Conservation (phyloP, 1,140 invertebrate species). For the Caenorhabditis remanei region DNA sequence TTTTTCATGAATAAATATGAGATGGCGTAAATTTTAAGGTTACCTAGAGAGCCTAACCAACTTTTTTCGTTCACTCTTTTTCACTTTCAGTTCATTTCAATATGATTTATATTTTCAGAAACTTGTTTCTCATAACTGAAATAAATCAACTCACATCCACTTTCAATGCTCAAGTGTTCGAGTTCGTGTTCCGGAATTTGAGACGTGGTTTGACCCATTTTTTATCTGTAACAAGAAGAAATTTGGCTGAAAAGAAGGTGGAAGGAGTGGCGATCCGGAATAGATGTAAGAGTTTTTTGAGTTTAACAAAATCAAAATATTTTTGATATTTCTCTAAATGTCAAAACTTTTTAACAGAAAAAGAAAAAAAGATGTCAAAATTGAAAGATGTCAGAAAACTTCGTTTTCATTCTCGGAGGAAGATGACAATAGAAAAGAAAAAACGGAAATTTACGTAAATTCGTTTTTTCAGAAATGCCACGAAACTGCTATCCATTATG, state of each 20-base stretch:
- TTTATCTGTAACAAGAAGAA: background rate
- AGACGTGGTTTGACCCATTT: conserved; percentile 67
- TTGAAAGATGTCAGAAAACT: conserved; percentile 14
- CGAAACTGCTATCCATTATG: conserved; percentile 69
- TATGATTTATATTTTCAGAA: conserved; percentile 12
- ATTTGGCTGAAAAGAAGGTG: background rate
- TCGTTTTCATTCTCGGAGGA: background rate
- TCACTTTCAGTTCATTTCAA: background rate
- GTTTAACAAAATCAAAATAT: background rate
- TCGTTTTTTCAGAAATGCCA: conserved; percentile 56
- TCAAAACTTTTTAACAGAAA: background rate
- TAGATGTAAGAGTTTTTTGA: background rate
- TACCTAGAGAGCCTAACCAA: background rate
- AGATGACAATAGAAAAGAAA: conserved; percentile 11
- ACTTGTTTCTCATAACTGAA: background rate
- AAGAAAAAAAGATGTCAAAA: conserved; percentile 16
- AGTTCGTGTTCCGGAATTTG: conserved; percentile 67
- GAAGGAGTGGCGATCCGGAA: background rate
- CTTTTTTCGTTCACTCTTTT: conserved; percentile 20
- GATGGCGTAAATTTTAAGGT: conserved; percentile 14
- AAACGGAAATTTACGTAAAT: conserved; percentile 31
- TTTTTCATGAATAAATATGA: conserved; percentile 54
- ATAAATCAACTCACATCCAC: conserved; percentile 67
- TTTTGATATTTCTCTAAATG: background rate
- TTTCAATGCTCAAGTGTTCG: conserved; percentile 68